These are phyloP conservation scores for Characodon lateralis DNA, from an alignment of 2,797 vertebrate genomes.

Conservation along the genomic window DNA sequence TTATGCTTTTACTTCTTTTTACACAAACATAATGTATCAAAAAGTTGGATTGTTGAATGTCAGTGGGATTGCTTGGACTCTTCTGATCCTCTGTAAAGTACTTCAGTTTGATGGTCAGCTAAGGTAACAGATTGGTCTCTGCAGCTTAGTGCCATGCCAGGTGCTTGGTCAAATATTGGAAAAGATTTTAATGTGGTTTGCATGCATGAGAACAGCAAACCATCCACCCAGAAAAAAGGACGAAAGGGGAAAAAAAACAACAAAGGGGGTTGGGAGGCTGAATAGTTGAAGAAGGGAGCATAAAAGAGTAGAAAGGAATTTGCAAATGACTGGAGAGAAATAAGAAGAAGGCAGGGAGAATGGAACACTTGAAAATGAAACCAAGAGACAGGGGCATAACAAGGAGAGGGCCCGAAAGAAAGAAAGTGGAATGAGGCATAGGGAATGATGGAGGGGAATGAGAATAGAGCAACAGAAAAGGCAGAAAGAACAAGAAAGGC, in stretches of 20 bases:
- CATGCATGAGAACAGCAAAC: conserved; percentile 55
- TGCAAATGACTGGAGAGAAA: conserved; percentile 48
- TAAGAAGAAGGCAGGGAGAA: conserved; percentile 20
- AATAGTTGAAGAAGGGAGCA: conserved; percentile 23
- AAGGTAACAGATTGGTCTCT: conserved; percentile 69
- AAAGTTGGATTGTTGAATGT: conserved; percentile 41
- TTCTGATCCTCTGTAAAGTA: conserved; percentile 51
- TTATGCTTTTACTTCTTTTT: neutral
- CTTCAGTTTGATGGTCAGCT: conserved; percentile 47
- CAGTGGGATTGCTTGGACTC: conserved; percentile 27
- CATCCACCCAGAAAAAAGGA: conserved; percentile 41
- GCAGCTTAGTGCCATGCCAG: conserved; percentile 52
- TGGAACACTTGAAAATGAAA: conserved; percentile 54
- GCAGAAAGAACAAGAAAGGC: conserved; percentile 25
- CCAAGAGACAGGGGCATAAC: conserved; percentile 23
- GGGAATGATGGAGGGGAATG: conserved; percentile 31
- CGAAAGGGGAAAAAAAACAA: conserved; percentile 17
- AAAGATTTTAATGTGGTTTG: conserved; percentile 70
- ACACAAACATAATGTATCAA: conserved; percentile 4
- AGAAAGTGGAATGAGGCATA: conserved; percentile 49
- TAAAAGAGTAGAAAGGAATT: conserved; percentile 21
- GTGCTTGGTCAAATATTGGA: conserved; percentile 73
- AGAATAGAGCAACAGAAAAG: conserved; percentile 42
- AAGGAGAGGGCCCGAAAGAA: conserved; percentile 38
- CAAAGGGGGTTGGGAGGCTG: neutral